Evolutionary conservation across 2,113 vertebrate genomes (phyloP), one percentile per base, ranked within the genome.

Genomic region (Probosciger aterrimus): DNA sequence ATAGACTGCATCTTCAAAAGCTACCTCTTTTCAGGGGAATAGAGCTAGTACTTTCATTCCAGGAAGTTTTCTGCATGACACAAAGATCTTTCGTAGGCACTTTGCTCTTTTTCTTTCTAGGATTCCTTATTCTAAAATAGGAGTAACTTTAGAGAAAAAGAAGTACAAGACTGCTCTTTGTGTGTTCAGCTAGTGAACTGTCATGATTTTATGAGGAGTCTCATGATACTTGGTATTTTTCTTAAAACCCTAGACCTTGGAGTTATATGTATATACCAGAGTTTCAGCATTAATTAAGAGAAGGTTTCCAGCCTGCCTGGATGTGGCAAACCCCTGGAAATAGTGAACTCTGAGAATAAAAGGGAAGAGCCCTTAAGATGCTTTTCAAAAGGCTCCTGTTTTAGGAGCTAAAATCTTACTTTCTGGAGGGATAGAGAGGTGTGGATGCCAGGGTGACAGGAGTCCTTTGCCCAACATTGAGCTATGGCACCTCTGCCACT

Each of bases 201-300:
- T 96, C 86, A 62, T 77, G 86, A 69, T 93, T 95, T 96, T 96
- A 96, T 73, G 93, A 93, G 90, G 69, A 94, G 80, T 86, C 77
- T 94, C 52, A 63, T 65, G 93, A 91, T 31, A 92, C 69, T 53
- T 79, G 69, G 81, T 43, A 73, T 93, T 96, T 94, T 95, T 93
- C 88, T 95, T 79, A 95, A 91, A 96, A 84, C 47, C 60, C 35
- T 71, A 96, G 92, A 88, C 82, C 80, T 93, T 71, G 83, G n/a
- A 92, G 33, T 85, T 37, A 11, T 46, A 44, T 44, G 65, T 47
- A 81, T 88, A 90, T 75, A 86, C 27, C 83, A 86, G 55, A 92
- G 28, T 49, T 82, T 91, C 73, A 75, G n/a, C 27, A 62, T 62
- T 96, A 90, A 93, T 89, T 69, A 80, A 85, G 43, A 93, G 80